Base-by-base conservation (phyloP, 2,888 invertebrate genomes). In the Hirudinaria manillensis region DNA sequence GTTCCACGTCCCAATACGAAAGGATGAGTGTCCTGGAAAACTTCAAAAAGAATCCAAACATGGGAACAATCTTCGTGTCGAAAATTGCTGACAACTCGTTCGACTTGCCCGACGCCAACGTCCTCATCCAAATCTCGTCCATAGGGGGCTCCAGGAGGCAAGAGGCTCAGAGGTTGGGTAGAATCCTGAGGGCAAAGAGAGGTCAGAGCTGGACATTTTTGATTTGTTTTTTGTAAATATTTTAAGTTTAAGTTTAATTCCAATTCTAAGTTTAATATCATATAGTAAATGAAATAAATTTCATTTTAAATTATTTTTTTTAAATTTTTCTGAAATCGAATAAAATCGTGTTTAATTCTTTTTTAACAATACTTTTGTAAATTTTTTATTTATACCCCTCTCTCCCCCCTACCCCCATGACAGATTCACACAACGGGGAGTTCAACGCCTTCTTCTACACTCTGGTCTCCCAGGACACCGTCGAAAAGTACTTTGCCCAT, bases 381-480 rank as follows among this genome's bases (percentile, higher is more conserved):
- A n/a, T n/a, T n/a, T n/a, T n/a, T n/a, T n/a, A n/a, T n/a, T n/a
- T n/a, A n/a, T n/a, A n/a, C n/a, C n/a, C n/a, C n/a, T n/a, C n/a
- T n/a, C n/a, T n/a, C n/a, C n/a, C n/a, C n/a, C n/a, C n/a, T n/a
- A n/a, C n/a, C n/a, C n/a, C n/a, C n/a, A n/a, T n/a, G n/a, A n/a
- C n/a, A 45, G 45, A 45, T 16, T 45, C 45, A 95, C 0, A 90
- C 94, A 77, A 94, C 95, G 0, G 97, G 84, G 96, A 96, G 81
- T 97, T 95, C 84, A 99, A 99, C 85, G 99, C 99, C 0, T 99
- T 97, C 87, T 99, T 99, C 86, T 99, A 99, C 85, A 97, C 99
- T 0, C 89, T 99, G 0, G 97, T 99, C 0, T 98, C 98, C 0
- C 94, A 96, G 84, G 99, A 99, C 83, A 99, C 99, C 0, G 89